Evolutionary conservation across 2,888 invertebrate species (phyloP).

Genomic region (Busseola fusca): DNA sequence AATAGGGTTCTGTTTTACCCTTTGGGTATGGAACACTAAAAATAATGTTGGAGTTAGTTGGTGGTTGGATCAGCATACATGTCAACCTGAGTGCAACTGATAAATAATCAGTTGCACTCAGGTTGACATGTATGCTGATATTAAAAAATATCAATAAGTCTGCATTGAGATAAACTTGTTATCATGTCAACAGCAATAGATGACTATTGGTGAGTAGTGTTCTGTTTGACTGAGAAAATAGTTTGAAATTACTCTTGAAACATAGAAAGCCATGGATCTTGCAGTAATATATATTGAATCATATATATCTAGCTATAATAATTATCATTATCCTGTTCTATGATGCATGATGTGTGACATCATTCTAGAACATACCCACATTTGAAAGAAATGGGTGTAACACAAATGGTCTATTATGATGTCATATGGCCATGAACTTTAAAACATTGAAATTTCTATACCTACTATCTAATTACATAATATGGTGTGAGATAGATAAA

Average conservation of each 20-base stretch:
- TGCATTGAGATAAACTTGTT: constrained; percentile 15
- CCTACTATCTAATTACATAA: too few relatives aligned
- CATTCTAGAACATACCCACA: background rate
- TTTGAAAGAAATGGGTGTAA: background rate
- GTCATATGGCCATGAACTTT: constrained; percentile 8
- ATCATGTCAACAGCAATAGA: background rate
- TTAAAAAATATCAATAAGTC: constrained; percentile 10
- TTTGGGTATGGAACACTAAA: too few relatives aligned
- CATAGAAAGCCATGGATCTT: too few relatives aligned
- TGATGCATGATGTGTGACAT: background rate
- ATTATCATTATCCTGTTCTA: background rate
- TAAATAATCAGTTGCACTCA: too few relatives aligned
- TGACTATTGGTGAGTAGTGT: background rate
- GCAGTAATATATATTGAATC: background rate
- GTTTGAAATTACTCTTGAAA: background rate
- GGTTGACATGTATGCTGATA: background rate
- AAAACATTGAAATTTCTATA: background rate
- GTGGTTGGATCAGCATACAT: too few relatives aligned
- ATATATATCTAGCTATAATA: background rate
- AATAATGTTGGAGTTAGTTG: background rate
- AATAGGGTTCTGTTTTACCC: too few relatives aligned
- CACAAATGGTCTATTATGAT: constrained; percentile 9
- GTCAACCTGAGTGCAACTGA: too few relatives aligned
- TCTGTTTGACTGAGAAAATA: constrained; percentile 3
- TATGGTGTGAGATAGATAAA: too few relatives aligned